Base-by-base conservation (phyloP, 2,113 vertebrate species). In the Sphaerodactylus townsendi region DNA sequence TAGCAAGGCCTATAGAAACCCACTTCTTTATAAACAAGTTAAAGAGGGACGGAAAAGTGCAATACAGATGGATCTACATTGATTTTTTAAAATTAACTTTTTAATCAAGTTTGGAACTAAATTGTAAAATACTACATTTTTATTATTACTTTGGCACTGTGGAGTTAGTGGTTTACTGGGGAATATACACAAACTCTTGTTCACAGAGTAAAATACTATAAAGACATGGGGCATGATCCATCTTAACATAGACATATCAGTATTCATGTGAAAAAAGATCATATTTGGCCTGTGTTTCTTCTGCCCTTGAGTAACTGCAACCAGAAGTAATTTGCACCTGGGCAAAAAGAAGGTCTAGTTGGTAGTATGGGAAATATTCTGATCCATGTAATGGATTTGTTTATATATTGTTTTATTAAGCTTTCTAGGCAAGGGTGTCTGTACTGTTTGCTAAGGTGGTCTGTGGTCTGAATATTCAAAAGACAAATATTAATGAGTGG, bases 21-120 rank as follows among this genome's bases (percentile, higher is more conserved):
- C 73, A 39, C 11, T 59, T 66, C 14, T 79, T 84, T 87, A 79
- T 75, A 84, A 15, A 83, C 78, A 41, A 82, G 41, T 33, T 46
- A 46, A 66, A 68, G 35, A 39, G 25, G 25, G 35, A 37, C 39
- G 68, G 33, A 8, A 37, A 14, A 37, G 17, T 69, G 2, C 68
- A 37, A 35, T 37, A 21, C 35, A 37, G 65, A 68, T 35, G 35
- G 15, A 37, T 37, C 21, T 69, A 35, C 39, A 19, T 69, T 37
- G 35, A 19, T 37, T 69, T 35, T 68, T 68, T 35, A 3, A 69
- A 21, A 69, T 37, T 62, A 62, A 62, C 59, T 62, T 62, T 37
- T 37, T 35, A 5, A 35, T 69, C 17, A 17, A 68, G n/a, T 17
- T 68, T 15, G 33, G 33, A 17, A 68, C 5, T 68, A 68, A 33